Evolutionary conservation across 2,113 vertebrate species (phyloP).

Genomic region (Cervus canadensis): DNA sequence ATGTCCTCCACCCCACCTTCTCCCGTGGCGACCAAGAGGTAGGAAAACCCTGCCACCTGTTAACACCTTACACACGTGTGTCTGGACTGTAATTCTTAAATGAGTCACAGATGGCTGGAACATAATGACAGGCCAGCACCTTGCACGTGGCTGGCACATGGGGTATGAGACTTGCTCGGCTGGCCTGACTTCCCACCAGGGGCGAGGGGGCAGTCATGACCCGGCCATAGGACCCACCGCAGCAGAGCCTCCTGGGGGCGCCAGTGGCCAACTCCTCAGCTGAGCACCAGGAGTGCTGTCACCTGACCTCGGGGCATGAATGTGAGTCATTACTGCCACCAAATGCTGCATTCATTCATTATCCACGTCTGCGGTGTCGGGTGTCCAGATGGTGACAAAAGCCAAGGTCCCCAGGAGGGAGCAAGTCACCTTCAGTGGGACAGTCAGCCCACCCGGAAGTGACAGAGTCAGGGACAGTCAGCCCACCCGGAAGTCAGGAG

Average conservation of each 20-base stretch:
- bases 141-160: not conserved
- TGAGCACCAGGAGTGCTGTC: not conserved
- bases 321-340: not conserved
- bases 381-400: not conserved
- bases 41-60: not conserved
- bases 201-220: not conserved
- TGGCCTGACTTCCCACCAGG: too few species aligned
- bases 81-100: not conserved
- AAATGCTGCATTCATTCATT: not conserved
- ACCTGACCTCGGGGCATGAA: not conserved
- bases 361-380: not conserved
- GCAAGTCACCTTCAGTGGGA: not conserved
- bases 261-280: not conserved
- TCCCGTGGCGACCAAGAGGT: not conserved
- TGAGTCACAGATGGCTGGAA: not conserved
- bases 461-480: too few species aligned
- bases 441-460: rapidly evolving
- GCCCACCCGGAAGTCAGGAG: not conserved
- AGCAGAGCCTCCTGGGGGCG: not conserved
- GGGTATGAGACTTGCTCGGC: not conserved
- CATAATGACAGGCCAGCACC: not conserved
- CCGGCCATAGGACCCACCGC: rapidly evolving
- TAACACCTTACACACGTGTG: not conserved
- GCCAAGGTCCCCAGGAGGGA: not conserved
- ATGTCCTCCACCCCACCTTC: not conserved